Percentiles rank a stretch among this genome's conserved stretches.
phyloP scores from a whole-genome alignment of 1,140 invertebrate species.

The Ganaspis sp. region DNA sequence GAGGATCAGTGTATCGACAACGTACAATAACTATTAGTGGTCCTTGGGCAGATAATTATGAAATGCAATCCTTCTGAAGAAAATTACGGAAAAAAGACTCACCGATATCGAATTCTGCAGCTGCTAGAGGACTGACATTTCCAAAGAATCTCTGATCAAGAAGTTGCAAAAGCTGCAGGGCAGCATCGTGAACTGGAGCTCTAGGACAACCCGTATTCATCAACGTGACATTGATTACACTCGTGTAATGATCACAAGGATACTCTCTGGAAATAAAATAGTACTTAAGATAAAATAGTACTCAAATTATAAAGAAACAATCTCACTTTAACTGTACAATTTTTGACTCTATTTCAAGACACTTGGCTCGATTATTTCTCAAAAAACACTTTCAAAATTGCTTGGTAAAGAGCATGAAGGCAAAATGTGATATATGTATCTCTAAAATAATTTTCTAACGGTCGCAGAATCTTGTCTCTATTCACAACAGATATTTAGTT shows the following conservation, averaged over 20 bases:
- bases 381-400: not conserved
- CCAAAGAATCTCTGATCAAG: constrained; percentile 97
- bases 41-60: not conserved
- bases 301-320: not conserved
- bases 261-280: constrained; percentile 86
- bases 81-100: constrained; percentile 53
- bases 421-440: too few relatives aligned
- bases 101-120: constrained; percentile 83
- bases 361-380: not conserved
- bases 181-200: constrained; percentile 93
- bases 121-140: constrained; percentile 82
- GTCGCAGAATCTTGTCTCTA: too few relatives aligned
- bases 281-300: too few relatives aligned
- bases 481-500: too few relatives aligned
- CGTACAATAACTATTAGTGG: not conserved
- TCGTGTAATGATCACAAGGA: constrained; percentile 98
- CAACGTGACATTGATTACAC: constrained; percentile 97
- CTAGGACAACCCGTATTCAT: constrained; percentile 96
- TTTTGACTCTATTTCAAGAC: not conserved
- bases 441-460: too few relatives aligned
- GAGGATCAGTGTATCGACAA: constrained; percentile 1
- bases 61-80: constrained; percentile 25
- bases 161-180: constrained; percentile 94
- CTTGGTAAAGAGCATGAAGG: too few relatives aligned
- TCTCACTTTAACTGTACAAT: not conserved